These are phyloP conservation scores for Orthosia cruda DNA, from an alignment of 2,888 invertebrate species.

Conservation along the genomic window DNA sequence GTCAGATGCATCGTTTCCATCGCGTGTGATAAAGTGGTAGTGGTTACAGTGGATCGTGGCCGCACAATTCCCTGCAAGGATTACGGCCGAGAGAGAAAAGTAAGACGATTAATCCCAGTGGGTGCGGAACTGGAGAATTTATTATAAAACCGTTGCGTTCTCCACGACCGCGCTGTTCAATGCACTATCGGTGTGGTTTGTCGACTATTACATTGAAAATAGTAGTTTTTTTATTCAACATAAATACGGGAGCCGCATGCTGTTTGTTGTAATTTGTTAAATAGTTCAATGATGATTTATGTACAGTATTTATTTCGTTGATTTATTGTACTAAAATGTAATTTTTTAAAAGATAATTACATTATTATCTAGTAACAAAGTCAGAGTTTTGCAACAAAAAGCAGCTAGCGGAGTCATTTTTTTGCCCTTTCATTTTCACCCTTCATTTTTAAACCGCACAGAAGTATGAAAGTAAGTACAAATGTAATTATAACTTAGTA, in stretches of 20 bases:
- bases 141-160: slow-evolving; percentile 89
- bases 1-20: slow-evolving; percentile 69
- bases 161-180: slow-evolving; percentile 69
- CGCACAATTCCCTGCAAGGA: slow-evolving; percentile 89
- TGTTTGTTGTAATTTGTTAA: slow-evolving; percentile 36
- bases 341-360: neutral
- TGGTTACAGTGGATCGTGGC: slow-evolving; percentile 82
- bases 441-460: slow-evolving; percentile 27
- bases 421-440: slow-evolving; percentile 29
- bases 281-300: slow-evolving; percentile 41
- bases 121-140: slow-evolving; percentile 87
- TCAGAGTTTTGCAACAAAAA: slow-evolving; percentile 6
- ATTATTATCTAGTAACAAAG: neutral
- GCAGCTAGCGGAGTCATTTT: slow-evolving; percentile 3
- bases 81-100: slow-evolving; percentile 89
- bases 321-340: neutral
- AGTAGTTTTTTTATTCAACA: slow-evolving; percentile 49
- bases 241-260: slow-evolving; percentile 18
- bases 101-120: slow-evolving; percentile 91
- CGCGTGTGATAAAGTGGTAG: slow-evolving; percentile 76
- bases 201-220: slow-evolving; percentile 70
- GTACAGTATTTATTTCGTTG: slow-evolving; percentile 9
- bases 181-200: slow-evolving; percentile 79
- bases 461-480: slow-evolving; percentile 46
- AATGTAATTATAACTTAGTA: slow-evolving; percentile 63